Conservation (phyloP, 2,113 vertebrate species). For the Ciconia boyciana region DNA sequence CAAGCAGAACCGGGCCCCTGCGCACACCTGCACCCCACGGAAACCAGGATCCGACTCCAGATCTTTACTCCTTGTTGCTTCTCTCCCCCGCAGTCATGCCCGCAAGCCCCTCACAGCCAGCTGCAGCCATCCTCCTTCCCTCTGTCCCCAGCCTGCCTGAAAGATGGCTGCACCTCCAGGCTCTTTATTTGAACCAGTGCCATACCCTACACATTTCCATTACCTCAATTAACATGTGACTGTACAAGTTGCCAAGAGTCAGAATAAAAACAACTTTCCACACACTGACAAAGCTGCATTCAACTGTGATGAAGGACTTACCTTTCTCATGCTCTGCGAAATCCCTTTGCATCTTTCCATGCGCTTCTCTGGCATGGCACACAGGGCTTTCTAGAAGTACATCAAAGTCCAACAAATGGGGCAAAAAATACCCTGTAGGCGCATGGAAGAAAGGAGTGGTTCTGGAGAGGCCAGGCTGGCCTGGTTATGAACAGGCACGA, state of each 20-base stretch:
- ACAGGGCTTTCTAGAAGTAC: not conserved
- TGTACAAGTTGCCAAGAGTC: not conserved
- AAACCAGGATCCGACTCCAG: not conserved
- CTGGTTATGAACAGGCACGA: not conserved
- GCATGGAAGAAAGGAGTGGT: not conserved
- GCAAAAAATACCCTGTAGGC: not conserved
- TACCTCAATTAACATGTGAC: not conserved
- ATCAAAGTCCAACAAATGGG: not conserved
- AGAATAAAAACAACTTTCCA: not conserved
- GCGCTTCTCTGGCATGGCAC: not conserved
- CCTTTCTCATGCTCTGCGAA: not conserved
- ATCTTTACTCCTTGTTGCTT: not conserved
- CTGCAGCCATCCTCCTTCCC: not conserved
- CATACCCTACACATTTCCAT: not conserved
- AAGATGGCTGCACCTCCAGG: not conserved
- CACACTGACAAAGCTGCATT: not conserved
- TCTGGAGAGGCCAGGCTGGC: not conserved
- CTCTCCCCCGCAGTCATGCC: accelerated
- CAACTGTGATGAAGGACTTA: not conserved
- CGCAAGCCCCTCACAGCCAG: not conserved
- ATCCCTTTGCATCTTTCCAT: not conserved
- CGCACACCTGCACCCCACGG: not conserved
- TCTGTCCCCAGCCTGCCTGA: not conserved
- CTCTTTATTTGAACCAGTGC: not conserved
- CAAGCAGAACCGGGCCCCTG: not conserved